phyloP scores from a whole-genome alignment of 1,140 invertebrate species.

The Apis cerana region DNA sequence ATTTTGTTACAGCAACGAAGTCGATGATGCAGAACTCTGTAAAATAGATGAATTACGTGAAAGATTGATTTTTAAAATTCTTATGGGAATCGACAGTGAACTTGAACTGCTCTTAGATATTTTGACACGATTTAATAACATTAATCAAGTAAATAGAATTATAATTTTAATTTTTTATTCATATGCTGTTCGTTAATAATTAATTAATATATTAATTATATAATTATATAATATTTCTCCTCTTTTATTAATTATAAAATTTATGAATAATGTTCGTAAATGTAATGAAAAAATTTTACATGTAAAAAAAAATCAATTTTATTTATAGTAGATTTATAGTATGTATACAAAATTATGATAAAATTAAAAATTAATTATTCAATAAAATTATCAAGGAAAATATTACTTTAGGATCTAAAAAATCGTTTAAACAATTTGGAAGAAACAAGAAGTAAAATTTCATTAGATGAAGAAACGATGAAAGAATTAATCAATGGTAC shows the following conservation, averaged over 20 bases:
- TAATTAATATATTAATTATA: no score
- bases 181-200: neutral
- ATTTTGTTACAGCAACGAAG: slow-evolving; percentile 65
- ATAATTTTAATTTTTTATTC: neutral
- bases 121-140: slow-evolving; percentile 52
- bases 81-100: slow-evolving; percentile 68
- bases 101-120: slow-evolving; percentile 50
- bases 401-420: slow-evolving; percentile 67
- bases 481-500: slow-evolving; percentile 69
- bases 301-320: neutral
- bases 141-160: slow-evolving; percentile 64
- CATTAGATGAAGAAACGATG: slow-evolving; percentile 58
- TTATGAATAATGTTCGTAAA: neutral
- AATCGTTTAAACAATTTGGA: slow-evolving; percentile 69
- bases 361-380: neutral
- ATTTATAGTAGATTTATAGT: neutral
- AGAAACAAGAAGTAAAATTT: slow-evolving; percentile 62
- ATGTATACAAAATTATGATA: neutral
- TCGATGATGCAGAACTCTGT: slow-evolving; percentile 67
- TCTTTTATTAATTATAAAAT: neutral
- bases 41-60: slow-evolving; percentile 55
- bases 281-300: neutral
- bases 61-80: slow-evolving; percentile 70
- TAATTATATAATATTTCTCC: neutral
- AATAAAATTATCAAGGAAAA: neutral